phyloP scores from a whole-genome alignment of 2,888 invertebrate genomes.

The Eupithecia tripunctaria region DNA sequence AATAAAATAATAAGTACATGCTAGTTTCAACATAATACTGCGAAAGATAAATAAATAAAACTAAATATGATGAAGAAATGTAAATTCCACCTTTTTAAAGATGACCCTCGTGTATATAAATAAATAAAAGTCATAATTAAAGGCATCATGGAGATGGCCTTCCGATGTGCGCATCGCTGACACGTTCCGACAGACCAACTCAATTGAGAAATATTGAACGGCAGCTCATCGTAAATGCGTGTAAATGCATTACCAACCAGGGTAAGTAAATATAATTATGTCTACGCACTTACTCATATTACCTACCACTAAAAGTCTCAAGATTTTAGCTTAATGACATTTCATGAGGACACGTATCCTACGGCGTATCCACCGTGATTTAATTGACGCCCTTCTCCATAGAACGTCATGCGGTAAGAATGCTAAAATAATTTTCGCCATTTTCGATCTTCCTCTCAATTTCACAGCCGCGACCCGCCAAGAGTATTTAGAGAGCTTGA shows the following conservation, averaged over 20 bases:
- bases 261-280: slow-evolving; percentile 36
- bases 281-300: slow-evolving; percentile 19
- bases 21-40: too few species aligned
- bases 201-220: slow-evolving; percentile 79
- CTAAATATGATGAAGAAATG: too few species aligned
- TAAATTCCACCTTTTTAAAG: too few species aligned
- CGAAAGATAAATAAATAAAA: too few species aligned
- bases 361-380: slow-evolving; percentile 56
- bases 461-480: slow-evolving; percentile 64
- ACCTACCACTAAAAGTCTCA: slow-evolving; percentile 51
- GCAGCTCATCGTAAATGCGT: slow-evolving; percentile 63
- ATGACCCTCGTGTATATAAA: slow-evolving; percentile 20
- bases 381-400: slow-evolving; percentile 59
- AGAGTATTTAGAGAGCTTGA: slow-evolving; percentile 74
- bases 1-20: too few species aligned
- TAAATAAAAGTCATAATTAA: too few species aligned
- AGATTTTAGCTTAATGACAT: slow-evolving; percentile 55
- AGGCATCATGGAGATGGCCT: slow-evolving; percentile 46
- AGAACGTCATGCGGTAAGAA: slow-evolving; percentile 60
- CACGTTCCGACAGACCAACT: slow-evolving; percentile 75
- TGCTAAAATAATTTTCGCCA: slow-evolving; percentile 65
- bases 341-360: slow-evolving; percentile 55
- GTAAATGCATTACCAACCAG: slow-evolving; percentile 47
- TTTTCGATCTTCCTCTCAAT: slow-evolving; percentile 67
- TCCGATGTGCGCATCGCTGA: slow-evolving; percentile 75